Base-by-base conservation (phyloP, 2,797 vertebrate species). In the Myoxocephalus aenaeus region DNA sequence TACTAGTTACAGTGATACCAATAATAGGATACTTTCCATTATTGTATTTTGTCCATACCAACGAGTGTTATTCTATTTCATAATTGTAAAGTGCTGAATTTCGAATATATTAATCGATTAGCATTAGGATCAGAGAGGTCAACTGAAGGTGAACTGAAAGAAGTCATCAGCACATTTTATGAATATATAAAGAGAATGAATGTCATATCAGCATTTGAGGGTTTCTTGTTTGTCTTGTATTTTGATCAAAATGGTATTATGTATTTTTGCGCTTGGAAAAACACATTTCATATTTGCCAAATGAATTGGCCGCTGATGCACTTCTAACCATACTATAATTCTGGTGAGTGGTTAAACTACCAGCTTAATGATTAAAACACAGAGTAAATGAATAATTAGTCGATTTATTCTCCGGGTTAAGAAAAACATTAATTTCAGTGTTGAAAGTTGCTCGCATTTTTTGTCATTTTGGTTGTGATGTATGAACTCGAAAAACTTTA, bases 101-200 rank as follows among this genome's bases (percentile, higher is more conserved):
- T 5, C 59, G 9, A 61, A 53, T 1, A 9, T 4, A 34, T 34
- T 1, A 7, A 53, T 59, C 10, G 1, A 27, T 57, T 59, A 3
- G 18, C 42, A 59, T 18, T n/a, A 32, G 75, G 76, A 67, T 79
- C 64, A 67, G 25, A 59, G 11, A 53, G 78, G 66, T 77, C 69
- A 73, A 7, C 9, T 1, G 10, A 53, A 1, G 58, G 53, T 62
- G 34, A 69, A 38, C 10, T 29, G 54, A 65, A 36, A 68, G 12
- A 77, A 20, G 14, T 12, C 59, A 76, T 46, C 7, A 0, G 29
- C n/a, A 4, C 0, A 20, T 32, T 22, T 46, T 25, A 25, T 1
- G 9, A 36, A 65, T 34, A 29, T 2, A 32, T 2, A 2, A 65
- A 40, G 36, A 42, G 13, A 48, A 75, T 7, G 2, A 15, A 40